Percentiles rank a stretch among this genome's conserved stretches.
Evolutionary conservation across 2,888 invertebrate species (phyloP).

Genomic region (Acrobasis consociella): DNA sequence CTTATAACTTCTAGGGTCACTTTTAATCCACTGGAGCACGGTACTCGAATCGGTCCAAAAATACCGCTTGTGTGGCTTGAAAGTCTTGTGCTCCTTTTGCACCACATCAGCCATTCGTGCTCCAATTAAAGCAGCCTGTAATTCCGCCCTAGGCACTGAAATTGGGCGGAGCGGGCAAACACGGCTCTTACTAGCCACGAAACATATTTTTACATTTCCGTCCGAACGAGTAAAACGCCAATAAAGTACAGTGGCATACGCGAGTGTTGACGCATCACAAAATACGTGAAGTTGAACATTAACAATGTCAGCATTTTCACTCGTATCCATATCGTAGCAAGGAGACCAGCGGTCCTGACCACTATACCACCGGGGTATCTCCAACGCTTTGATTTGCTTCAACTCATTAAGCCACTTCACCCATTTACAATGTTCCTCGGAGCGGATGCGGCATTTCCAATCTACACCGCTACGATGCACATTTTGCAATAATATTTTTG

Average conservation of each 20-base stretch:
- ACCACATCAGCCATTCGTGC: constrained; percentile 23
- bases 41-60: constrained; percentile 27
- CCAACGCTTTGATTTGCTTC: constrained; percentile 4
- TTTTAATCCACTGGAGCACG: neutral
- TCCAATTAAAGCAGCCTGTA: constrained; percentile 28
- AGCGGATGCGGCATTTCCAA: constrained; percentile 31
- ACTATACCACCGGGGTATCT: constrained; percentile 4
- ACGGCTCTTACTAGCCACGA: constrained; percentile 11
- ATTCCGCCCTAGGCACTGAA: constrained; percentile 18
- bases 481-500: constrained; percentile 31
- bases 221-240: constrained; percentile 26
- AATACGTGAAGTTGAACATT: constrained; percentile 31
- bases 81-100: constrained; percentile 14
- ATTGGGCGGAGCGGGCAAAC: constrained; percentile 5
- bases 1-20: constrained; percentile 5
- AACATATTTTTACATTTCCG: constrained; percentile 7
- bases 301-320: neutral
- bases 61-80: neutral
- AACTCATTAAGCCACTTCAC: constrained; percentile 19
- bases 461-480: constrained; percentile 31
- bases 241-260: constrained; percentile 29
- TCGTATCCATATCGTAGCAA: neutral
- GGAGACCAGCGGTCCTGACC: constrained; percentile 16
- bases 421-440: constrained; percentile 13
- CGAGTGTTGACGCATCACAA: constrained; percentile 27